A percentile compares a stretch with the other conserved stretches of the same genome.
Evolutionary conservation across 2,888 invertebrate species (phyloP).

Genomic region (Andrena hattorfiana): DNA sequence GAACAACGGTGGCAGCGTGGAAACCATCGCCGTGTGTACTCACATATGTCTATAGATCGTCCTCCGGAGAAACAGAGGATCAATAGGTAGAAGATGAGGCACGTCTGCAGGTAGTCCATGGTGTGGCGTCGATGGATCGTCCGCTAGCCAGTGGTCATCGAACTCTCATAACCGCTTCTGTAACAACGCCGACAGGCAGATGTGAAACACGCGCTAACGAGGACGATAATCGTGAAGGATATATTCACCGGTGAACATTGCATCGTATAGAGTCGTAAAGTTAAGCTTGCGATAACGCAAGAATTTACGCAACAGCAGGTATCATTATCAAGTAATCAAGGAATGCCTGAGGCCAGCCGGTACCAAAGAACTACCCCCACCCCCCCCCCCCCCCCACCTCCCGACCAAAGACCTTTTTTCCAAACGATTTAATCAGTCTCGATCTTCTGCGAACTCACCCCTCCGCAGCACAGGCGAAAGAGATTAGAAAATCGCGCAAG

Average conservation of each 20-base stretch:
- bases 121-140: slow-evolving; percentile 74
- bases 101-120: slow-evolving; percentile 82
- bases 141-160: slow-evolving; percentile 82
- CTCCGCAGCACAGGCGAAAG: not conserved
- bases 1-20: not conserved
- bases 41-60: slow-evolving; percentile 84
- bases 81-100: slow-evolving; percentile 80
- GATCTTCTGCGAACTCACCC: not conserved
- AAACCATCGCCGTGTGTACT: slow-evolving; percentile 65
- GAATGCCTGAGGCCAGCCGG: too few species aligned
- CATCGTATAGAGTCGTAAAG: too few species aligned
- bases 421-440: too few species aligned
- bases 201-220: slow-evolving; percentile 16
- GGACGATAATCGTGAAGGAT: not conserved
- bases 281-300: too few species aligned
- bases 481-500: not conserved
- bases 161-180: slow-evolving; percentile 83
- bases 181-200: slow-evolving; percentile 59
- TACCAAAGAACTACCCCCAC: too few species aligned
- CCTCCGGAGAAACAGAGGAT: slow-evolving; percentile 78
- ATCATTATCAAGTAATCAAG: too few species aligned
- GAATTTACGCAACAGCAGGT: too few species aligned
- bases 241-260: too few species aligned
- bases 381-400: too few species aligned
- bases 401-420: too few species aligned